Evolutionary conservation across 2,888 invertebrate genomes (phyloP).

Genomic region (Troides oblongomaculatus): DNA sequence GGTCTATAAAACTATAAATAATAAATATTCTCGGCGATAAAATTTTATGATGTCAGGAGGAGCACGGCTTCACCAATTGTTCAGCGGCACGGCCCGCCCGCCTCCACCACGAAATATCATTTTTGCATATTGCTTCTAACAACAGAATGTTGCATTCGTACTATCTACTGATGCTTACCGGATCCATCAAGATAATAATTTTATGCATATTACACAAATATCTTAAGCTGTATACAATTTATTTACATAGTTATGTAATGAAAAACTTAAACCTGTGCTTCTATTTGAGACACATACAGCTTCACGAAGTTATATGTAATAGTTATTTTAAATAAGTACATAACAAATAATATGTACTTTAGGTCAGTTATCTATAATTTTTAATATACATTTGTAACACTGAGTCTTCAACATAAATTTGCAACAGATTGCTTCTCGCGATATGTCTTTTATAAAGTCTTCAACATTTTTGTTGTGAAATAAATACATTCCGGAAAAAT

Average conservation of each 20-base stretch:
- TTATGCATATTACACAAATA: no score
- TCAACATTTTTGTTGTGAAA: constrained; percentile 20
- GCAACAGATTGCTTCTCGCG: constrained; percentile 10
- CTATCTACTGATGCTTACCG: constrained; percentile 3
- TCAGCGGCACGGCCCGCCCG: constrained; percentile 40
- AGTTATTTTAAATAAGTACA: no score
- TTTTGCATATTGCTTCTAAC: constrained; percentile 33
- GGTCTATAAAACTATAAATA: constrained; percentile 70
- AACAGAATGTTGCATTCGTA: constrained; percentile 22
- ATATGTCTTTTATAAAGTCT: constrained; percentile 12
- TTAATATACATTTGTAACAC: no score
- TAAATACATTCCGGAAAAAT: constrained; percentile 22
- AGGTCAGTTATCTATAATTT: no score
- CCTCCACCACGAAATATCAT: constrained; percentile 35
- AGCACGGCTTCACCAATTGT: constrained; percentile 56
- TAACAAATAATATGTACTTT: no score
- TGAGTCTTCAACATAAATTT: not conserved
- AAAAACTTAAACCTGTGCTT: no score
- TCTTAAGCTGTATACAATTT: no score
- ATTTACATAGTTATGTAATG: no score
- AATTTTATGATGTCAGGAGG: constrained; percentile 67
- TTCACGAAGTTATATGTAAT: no score
- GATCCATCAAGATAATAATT: no score
- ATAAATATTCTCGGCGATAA: constrained; percentile 71
- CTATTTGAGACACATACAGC: no score